These are phyloP conservation scores for Gnatocerus cornutus DNA, from an alignment of 2,888 invertebrate species.

Conservation along the genomic window DNA sequence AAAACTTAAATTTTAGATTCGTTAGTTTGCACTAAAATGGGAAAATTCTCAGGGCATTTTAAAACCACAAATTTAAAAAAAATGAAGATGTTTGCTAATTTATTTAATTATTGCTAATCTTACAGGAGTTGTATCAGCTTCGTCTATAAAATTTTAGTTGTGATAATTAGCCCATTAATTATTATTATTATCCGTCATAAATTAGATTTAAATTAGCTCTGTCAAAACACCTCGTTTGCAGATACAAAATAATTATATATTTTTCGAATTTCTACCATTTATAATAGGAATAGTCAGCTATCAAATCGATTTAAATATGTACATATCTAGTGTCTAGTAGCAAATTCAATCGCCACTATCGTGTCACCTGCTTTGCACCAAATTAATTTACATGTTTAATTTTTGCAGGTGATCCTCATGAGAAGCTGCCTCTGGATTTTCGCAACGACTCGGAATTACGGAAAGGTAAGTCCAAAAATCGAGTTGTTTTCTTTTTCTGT, in stretches of 20 bases:
- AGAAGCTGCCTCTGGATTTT: constrained; percentile 67
- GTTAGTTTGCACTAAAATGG: too few relatives aligned
- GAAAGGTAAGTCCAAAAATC: constrained; percentile 64
- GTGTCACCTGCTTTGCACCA: constrained; percentile 17
- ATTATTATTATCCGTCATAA: too few relatives aligned
- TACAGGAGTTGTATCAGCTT: too few relatives aligned
- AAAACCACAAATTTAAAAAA: too few relatives aligned
- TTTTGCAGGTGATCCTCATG: constrained; percentile 67
- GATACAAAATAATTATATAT: neutral
- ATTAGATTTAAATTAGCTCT: too few relatives aligned
- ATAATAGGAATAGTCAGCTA: neutral
- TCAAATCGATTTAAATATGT: constrained; percentile 10
- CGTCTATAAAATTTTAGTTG: too few relatives aligned
- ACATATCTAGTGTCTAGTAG: neutral
- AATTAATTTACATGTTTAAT: constrained; percentile 29
- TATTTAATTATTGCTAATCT: too few relatives aligned
- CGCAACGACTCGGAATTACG: constrained; percentile 63
- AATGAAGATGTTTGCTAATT: too few relatives aligned
- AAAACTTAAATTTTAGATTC: too few relatives aligned
- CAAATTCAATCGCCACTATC: constrained; percentile 5
- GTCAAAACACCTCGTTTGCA: too few relatives aligned
- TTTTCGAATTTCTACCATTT: neutral
- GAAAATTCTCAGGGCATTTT: too few relatives aligned
- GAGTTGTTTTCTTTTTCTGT: constrained; percentile 51
- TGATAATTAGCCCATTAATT: too few relatives aligned